These are phyloP conservation scores for Sciurus niger DNA, from an alignment of 2,113 vertebrate genomes.

Conservation along the genomic window DNA sequence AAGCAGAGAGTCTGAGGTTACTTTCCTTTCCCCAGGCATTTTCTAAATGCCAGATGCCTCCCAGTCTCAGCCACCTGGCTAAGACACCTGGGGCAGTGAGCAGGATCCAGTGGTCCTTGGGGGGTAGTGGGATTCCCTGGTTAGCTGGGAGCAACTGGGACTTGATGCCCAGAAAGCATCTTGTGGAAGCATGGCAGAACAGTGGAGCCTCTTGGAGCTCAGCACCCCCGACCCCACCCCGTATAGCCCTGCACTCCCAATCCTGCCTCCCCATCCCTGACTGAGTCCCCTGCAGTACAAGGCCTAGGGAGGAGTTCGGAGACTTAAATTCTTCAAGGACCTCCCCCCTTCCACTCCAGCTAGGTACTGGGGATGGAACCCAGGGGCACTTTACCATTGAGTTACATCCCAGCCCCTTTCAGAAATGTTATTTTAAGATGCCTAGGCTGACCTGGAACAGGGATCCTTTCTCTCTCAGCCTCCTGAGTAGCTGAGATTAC, in stretches of 20 bases:
- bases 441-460: too few relatives aligned
- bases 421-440: neutral
- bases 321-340: too few relatives aligned
- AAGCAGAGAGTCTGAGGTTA: neutral
- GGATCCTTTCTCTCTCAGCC: neutral
- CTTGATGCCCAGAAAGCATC: neutral
- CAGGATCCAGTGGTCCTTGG: too few relatives aligned
- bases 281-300: neutral
- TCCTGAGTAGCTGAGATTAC: neutral
- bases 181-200: too few relatives aligned
- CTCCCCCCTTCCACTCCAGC: fast-evolving
- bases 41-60: neutral
- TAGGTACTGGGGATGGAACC: neutral
- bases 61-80: neutral
- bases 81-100: neutral
- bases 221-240: too few relatives aligned
- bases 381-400: neutral
- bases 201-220: neutral
- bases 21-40: neutral
- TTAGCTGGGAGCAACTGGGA: neutral
- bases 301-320: too few relatives aligned
- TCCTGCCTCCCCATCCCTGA: neutral
- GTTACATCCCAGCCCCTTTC: neutral
- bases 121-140: too few relatives aligned
- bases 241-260: too few relatives aligned